A percentile compares a stretch with the other conserved stretches of the same genome.
Conservation (phyloP, 2,888 invertebrate species). For the Biston betularia region DNA sequence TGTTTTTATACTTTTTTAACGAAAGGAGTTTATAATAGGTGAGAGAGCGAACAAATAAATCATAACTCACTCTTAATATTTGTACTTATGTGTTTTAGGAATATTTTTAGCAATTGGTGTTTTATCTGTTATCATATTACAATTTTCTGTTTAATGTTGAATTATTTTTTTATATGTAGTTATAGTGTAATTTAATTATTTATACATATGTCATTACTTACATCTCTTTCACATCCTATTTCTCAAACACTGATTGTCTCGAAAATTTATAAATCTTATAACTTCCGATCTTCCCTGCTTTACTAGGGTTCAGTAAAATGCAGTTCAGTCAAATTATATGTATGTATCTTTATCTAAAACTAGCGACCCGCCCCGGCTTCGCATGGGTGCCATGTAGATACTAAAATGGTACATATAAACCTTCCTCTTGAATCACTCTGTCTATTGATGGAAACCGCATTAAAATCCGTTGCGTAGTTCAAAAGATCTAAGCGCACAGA, state of each 20-base stretch:
- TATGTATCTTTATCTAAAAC: no score
- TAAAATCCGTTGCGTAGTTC: no score
- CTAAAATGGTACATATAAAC: no score
- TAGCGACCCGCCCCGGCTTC: no score
- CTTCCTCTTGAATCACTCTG: no score
- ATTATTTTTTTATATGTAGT: constrained; percentile 18
- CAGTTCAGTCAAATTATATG: not conserved
- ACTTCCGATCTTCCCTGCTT: no score
- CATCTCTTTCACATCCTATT: not conserved
- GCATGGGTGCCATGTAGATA: no score
- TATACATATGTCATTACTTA: constrained; percentile 7
- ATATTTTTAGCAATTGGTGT: constrained; percentile 32
- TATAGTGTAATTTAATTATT: constrained; percentile 5
- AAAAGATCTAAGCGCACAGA: no score
- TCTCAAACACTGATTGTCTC: not conserved
- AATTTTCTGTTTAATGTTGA: constrained; percentile 36
- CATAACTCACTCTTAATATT: constrained; percentile 46
- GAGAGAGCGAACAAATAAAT: constrained; percentile 54
- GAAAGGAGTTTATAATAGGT: constrained; percentile 46
- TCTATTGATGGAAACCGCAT: no score
- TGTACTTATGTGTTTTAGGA: constrained; percentile 46
- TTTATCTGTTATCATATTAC: constrained; percentile 35
- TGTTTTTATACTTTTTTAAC: constrained; percentile 70
- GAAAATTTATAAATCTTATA: constrained; percentile 1
- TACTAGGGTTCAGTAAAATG: not conserved